phyloP scores from a whole-genome alignment of 2,888 invertebrate species.

The Allacma fusca region DNA sequence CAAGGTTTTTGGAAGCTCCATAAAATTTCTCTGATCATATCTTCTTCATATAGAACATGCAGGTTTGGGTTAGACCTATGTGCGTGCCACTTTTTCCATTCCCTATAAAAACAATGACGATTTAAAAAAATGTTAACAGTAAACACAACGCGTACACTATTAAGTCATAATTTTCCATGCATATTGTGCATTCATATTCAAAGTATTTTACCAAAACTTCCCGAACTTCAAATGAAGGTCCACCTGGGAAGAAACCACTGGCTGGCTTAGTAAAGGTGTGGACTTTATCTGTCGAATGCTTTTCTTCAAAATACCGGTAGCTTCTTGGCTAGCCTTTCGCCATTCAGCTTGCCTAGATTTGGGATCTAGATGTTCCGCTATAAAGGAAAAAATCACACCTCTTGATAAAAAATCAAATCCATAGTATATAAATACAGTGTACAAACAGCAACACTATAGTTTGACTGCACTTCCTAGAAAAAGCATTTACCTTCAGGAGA shows the following conservation, averaged over 20 bases:
- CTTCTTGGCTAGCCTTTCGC: slow-evolving; percentile 36
- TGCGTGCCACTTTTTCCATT: slow-evolving; percentile 48
- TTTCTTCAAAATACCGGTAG: slow-evolving; percentile 28
- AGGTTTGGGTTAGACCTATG: background rate
- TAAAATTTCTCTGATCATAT: slow-evolving; percentile 53
- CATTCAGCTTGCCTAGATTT: slow-evolving; percentile 34
- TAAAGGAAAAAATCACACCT: background rate
- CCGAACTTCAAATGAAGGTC: slow-evolving; percentile 54
- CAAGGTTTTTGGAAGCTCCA: slow-evolving; percentile 50
- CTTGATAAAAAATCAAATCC: background rate
- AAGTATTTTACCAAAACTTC: slow-evolving; percentile 52
- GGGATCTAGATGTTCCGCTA: background rate
- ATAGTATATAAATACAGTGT: slow-evolving; percentile 1
- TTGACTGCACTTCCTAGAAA: too few species aligned
- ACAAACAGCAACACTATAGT: too few species aligned
- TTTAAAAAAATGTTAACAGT: background rate
- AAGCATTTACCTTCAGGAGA: too few species aligned
- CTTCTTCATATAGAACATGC: slow-evolving; percentile 45
- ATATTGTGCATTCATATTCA: background rate
- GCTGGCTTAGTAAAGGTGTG: slow-evolving; percentile 44
- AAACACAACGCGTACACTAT: slow-evolving; percentile 14
- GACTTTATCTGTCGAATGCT: slow-evolving; percentile 41
- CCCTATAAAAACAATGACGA: slow-evolving; percentile 45
- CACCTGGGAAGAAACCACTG: slow-evolving; percentile 49
- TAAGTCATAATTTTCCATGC: background rate